These are phyloP conservation scores for Agapostemon virescens DNA, from an alignment of 2,888 invertebrate genomes.

Conservation along the genomic window DNA sequence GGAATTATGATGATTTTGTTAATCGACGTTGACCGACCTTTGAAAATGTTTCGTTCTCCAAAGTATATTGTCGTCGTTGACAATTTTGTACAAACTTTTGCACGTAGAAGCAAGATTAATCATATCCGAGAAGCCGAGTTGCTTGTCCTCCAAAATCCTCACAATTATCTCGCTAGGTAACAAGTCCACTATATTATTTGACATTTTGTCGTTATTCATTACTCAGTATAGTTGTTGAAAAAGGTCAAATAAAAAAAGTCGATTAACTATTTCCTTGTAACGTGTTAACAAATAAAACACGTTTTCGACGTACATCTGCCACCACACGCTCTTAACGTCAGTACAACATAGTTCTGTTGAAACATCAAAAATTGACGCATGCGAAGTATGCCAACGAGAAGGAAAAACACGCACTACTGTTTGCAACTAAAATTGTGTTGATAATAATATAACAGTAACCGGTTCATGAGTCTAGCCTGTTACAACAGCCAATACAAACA, in stretches of 20 bases:
- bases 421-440: background rate
- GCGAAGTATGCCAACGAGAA: background rate
- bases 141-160: slow-evolving; percentile 72
- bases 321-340: slow-evolving; percentile 19
- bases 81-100: slow-evolving; percentile 81
- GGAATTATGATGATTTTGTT: background rate
- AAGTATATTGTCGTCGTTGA: slow-evolving; percentile 80
- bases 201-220: slow-evolving; percentile 58
- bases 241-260: background rate
- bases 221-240: background rate
- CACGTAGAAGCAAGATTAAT: slow-evolving; percentile 82
- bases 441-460: background rate
- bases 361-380: slow-evolving; percentile 17
- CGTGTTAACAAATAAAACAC: background rate
- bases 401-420: background rate
- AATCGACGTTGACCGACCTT: slow-evolving; percentile 70
- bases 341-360: background rate
- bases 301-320: slow-evolving; percentile 4
- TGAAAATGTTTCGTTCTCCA: slow-evolving; percentile 81
- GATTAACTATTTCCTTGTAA: slow-evolving; percentile 4
- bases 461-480: background rate
- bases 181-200: slow-evolving; percentile 69
- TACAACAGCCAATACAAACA: background rate
- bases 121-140: slow-evolving; percentile 79
- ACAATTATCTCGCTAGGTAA: slow-evolving; percentile 75